Evolutionary conservation across 1,140 invertebrate genomes (phyloP).

Genomic region (Papilio polytes): DNA sequence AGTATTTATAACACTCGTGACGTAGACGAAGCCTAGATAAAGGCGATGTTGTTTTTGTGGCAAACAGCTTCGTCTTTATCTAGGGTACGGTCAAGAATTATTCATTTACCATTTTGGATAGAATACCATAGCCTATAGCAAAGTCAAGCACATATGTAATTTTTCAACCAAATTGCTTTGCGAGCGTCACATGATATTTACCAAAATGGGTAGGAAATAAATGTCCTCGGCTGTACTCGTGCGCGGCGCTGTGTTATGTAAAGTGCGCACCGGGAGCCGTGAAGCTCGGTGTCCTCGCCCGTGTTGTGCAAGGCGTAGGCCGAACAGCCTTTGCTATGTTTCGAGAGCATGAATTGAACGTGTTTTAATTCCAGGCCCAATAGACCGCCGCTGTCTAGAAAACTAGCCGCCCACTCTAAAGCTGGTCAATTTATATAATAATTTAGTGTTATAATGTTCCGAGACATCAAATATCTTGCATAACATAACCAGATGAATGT

Average conservation of each 20-base stretch:
- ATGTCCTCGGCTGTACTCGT: not conserved
- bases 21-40: constrained; percentile 4
- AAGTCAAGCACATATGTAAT: not conserved
- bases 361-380: constrained; percentile 36
- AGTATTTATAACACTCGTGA: not conserved
- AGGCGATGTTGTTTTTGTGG: not conserved
- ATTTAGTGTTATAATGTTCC: not conserved
- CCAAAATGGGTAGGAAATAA: not conserved
- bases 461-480: not conserved
- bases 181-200: not conserved
- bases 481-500: not conserved
- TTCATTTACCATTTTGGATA: not conserved
- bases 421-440: not conserved
- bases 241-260: constrained; percentile 22
- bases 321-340: constrained; percentile 38
- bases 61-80: too few relatives aligned
- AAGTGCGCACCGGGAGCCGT: constrained; percentile 28
- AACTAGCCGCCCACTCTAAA: constrained; percentile 19
- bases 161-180: too few relatives aligned
- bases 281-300: constrained; percentile 36
- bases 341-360: constrained; percentile 32
- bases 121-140: not conserved
- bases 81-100: not conserved
- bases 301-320: constrained; percentile 37
- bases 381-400: constrained; percentile 24